Conservation (phyloP, 30 jellyfish, hydroid and myxozoan species). For the Aurelia coerulea region DNA sequence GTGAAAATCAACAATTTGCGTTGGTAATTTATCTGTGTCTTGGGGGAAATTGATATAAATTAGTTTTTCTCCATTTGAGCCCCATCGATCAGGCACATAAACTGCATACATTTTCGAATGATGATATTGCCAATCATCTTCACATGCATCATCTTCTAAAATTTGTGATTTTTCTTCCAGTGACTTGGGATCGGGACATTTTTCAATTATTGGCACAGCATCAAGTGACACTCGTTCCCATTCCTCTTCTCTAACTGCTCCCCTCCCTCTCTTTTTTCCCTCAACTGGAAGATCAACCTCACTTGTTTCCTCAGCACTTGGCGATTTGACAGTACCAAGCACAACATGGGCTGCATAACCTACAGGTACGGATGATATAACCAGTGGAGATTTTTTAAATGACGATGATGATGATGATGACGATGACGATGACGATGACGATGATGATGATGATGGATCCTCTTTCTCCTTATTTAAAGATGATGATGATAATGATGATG, state of each 20-base stretch:
- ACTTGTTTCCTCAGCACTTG: too few relatives aligned
- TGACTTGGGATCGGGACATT: neutral
- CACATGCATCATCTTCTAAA: neutral
- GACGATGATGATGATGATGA: neutral
- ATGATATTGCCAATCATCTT: constrained; percentile 8
- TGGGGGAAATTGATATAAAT: constrained; percentile 54
- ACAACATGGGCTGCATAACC: too few relatives aligned
- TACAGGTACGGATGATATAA: too few relatives aligned
- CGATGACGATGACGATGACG: neutral
- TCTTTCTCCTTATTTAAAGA: neutral
- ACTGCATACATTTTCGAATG: constrained; percentile 56
- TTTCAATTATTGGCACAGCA: constrained; percentile 4
- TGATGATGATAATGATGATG: neutral
- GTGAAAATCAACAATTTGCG: constrained; percentile 11
- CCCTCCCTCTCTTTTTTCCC: neutral
- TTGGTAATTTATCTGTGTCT: constrained; percentile 39
- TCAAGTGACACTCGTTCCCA: neutral
- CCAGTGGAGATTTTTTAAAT: too few relatives aligned
- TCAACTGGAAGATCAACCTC: neutral
- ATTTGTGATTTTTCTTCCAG: neutral
- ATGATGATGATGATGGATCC: neutral
- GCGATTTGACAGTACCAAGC: too few relatives aligned
- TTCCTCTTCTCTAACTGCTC: neutral
- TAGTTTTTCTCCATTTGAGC: constrained; percentile 34
- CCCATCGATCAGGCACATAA: constrained; percentile 54